Conservation (phyloP, 2,113 vertebrate species). For the Equus quagga region DNA sequence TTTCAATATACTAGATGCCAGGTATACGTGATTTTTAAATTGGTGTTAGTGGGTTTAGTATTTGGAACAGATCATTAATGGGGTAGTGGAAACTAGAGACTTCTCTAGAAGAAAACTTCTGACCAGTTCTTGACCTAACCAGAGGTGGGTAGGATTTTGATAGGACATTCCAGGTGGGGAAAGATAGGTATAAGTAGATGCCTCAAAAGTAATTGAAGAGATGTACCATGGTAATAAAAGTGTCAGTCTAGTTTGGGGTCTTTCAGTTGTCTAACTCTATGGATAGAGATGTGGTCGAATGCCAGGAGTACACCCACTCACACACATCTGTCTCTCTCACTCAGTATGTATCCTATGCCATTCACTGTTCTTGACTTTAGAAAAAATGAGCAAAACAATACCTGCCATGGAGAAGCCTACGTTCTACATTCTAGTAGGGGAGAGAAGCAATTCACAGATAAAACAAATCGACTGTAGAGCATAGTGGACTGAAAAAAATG, state of each 20-base stretch:
- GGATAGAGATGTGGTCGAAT: not conserved
- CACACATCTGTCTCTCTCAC: not conserved
- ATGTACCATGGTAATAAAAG: not conserved
- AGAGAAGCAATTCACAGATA: not conserved
- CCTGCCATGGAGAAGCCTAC: not conserved
- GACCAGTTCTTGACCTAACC: not conserved
- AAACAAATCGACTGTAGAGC: not conserved
- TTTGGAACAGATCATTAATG: not conserved
- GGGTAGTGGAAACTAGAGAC: not conserved
- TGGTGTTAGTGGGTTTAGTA: not conserved
- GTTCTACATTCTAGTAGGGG: not conserved
- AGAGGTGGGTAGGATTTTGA: not conserved
- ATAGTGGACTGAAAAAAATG: not conserved
- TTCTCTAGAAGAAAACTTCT: slow-evolving; percentile 20
- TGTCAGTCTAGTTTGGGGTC: not conserved
- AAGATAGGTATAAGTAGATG: not conserved
- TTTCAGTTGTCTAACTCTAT: not conserved
- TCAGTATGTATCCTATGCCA: not conserved
- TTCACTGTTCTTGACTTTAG: not conserved
- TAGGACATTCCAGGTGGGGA: not conserved
- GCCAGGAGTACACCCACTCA: not conserved
- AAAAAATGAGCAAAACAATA: not conserved
- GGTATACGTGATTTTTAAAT: not conserved
- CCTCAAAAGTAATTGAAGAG: not conserved
- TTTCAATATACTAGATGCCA: not conserved